Base-by-base conservation (phyloP, 2,797 vertebrate genomes). In the Melanotaenia nigrans region DNA sequence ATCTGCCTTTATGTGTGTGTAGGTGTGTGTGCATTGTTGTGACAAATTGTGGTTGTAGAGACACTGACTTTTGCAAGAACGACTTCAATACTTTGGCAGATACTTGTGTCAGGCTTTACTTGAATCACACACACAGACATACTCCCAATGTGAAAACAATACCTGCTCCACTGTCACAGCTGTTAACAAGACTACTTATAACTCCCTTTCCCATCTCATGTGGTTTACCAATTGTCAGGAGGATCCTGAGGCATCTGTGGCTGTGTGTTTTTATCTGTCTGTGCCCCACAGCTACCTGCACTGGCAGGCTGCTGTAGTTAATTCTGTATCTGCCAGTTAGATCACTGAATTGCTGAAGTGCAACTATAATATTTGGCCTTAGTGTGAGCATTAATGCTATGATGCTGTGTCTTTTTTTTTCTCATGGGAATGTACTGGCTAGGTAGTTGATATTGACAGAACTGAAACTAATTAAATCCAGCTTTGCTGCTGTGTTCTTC, bases 331-430 rank as follows among this genome's bases (percentile, higher is more conserved):
- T 82, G 55, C 24, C 30, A 36, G 22, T 40, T 5, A 75, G 18
- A 57, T 82, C 11, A 49, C 1, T 40, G 60, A 69, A 49, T 22
- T 38, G 25, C 65, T 67, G 55, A 66, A 74, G 36, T 72, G 5
- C 0, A 62, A 32, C 53, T 32, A 1, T n/a, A 32, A 8, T 4
- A 36, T 75, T 57, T 51, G 24, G 10, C 65, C 47, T 51, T 22
- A 61, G 36, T 55, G 60, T 51, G 14, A 69, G 13, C 8, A 36
- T 8, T 10, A 36, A 36, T 67, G 6, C 0, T 47, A 59, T 69
- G n/a, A 35, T 49, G 30, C 63, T 79, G 73, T 79, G 20, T 42
- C 3, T 36, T 75, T 65, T 73, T 61, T 71, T 32, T 58, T 73
- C 64, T 75, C 36, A 10, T 5, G 25, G 62, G 40, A 61, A 33